A percentile compares a stretch with the other conserved stretches of the same genome.
Conservation (phyloP, 2,888 invertebrate genomes). For the Dicycla oo region DNA sequence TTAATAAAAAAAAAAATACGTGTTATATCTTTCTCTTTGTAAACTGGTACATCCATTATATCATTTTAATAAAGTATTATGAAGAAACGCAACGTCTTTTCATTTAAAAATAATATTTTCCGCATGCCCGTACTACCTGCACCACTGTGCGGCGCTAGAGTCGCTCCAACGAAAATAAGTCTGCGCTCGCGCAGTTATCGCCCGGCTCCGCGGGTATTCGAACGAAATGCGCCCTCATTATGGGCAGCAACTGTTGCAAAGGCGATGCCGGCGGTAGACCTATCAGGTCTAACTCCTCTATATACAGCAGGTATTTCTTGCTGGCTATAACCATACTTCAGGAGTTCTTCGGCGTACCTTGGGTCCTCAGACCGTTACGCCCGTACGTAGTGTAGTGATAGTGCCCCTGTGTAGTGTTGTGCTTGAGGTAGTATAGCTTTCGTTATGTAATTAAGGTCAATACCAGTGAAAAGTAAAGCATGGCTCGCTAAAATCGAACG, state of each 20-base stretch:
- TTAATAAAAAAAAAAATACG: too few species aligned
- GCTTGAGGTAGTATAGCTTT: constrained; percentile 63
- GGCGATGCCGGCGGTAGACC: constrained; percentile 88
- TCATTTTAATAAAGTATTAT: too few species aligned
- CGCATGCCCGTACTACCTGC: too few species aligned
- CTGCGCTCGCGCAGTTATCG: constrained; percentile 81
- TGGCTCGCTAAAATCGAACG: constrained; percentile 56
- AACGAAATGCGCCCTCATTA: constrained; percentile 84
- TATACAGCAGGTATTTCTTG: constrained; percentile 89
- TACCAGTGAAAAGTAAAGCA: constrained; percentile 51
- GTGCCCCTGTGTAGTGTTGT: constrained; percentile 71
- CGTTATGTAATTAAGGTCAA: constrained; percentile 62
- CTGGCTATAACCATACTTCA: constrained; percentile 80
- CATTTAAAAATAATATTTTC: too few species aligned
- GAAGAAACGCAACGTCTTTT: too few species aligned
- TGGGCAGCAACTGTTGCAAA: constrained; percentile 92
- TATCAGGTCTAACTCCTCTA: constrained; percentile 85
- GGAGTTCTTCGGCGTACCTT: constrained; percentile 80
- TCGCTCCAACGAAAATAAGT: constrained; percentile 83
- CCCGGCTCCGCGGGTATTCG: constrained; percentile 81
- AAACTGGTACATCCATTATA: too few species aligned
- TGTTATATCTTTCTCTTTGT: too few species aligned
- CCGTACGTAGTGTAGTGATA: constrained; percentile 79
- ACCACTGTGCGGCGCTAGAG: constrained; percentile 79
- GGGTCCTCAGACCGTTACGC: constrained; percentile 78